These are phyloP conservation scores for Ginglymostoma cirratum DNA, from an alignment of 2,113 vertebrate species.

Conservation along the genomic window DNA sequence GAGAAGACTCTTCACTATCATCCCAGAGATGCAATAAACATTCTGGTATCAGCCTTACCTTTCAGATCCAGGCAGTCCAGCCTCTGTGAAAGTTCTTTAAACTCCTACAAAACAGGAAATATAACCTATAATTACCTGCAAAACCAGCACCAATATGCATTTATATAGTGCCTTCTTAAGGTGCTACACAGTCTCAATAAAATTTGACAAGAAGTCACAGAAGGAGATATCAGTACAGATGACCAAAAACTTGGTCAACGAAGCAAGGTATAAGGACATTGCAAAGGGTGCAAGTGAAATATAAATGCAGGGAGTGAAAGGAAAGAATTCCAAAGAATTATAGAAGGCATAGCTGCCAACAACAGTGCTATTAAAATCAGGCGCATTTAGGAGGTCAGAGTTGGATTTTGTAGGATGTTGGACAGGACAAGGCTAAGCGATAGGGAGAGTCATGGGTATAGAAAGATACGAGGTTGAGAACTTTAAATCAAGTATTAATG, in stretches of 20 bases:
- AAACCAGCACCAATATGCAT: not conserved
- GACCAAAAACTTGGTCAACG: not conserved
- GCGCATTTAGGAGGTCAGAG: not conserved
- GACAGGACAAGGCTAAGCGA: not conserved
- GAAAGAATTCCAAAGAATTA: not conserved
- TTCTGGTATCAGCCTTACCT: constrained; percentile 56
- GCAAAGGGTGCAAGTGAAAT: not conserved
- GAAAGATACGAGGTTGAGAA: not conserved
- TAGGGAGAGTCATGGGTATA: not conserved
- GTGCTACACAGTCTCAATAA: no score
- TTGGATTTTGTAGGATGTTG: not conserved
- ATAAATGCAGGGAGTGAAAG: not conserved
- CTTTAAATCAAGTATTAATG: not conserved
- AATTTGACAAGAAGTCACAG: not conserved
- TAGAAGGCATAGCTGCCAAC: not conserved
- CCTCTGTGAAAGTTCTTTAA: constrained; percentile 73
- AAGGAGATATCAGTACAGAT: not conserved
- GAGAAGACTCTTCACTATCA: no score
- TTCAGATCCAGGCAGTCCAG: constrained; percentile 84
- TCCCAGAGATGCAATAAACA: not conserved
- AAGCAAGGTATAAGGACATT: not conserved
- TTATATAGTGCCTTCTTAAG: not conserved
- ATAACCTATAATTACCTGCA: not conserved
- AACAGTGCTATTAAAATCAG: not conserved
- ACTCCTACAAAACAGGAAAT: constrained; percentile 60